Evolutionary conservation across 30 jellyfish, hydroid and myxozoan species (phyloP).

Genomic region (Aurelia sp.): DNA sequence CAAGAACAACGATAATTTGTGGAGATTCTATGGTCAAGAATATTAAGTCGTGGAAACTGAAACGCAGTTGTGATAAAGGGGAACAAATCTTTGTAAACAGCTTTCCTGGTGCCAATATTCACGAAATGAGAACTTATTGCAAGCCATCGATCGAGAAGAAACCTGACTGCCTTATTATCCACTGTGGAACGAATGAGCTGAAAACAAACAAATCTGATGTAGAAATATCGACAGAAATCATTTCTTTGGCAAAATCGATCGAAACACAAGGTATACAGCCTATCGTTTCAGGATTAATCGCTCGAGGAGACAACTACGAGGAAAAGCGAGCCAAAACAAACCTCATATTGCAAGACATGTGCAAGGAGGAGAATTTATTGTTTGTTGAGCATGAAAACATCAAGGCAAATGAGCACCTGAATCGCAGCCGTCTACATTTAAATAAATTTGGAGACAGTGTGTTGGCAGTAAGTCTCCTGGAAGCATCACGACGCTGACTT

Average conservation of each 20-base stretch:
- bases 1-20: slow-evolving; percentile 19
- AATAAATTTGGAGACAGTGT: slow-evolving; percentile 8
- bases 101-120: slow-evolving; percentile 23
- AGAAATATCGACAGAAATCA: slow-evolving; percentile 21
- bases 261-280: slow-evolving; percentile 27
- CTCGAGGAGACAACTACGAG: slow-evolving; percentile 35
- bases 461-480: no score
- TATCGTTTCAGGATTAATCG: slow-evolving; percentile 6
- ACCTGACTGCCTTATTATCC: slow-evolving; percentile 21
- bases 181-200: slow-evolving; percentile 22
- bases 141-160: slow-evolving; percentile 26
- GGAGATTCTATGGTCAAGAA: slow-evolving; percentile 16
- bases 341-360: slow-evolving; percentile 44
- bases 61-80: slow-evolving; percentile 28
- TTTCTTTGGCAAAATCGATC: background rate
- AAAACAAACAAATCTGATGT: slow-evolving; percentile 13
- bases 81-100: background rate
- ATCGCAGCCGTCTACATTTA: slow-evolving; percentile 1
- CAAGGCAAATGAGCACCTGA: slow-evolving; percentile 8
- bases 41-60: background rate
- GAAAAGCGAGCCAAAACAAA: slow-evolving; percentile 41
- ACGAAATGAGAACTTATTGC: slow-evolving; percentile 19
- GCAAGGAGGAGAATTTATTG: slow-evolving; percentile 41
- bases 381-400: slow-evolving; percentile 47
- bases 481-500: no score